Percentiles rank a stretch among this genome's conserved stretches.
Evolutionary conservation across 2,888 invertebrate genomes (phyloP).

Genomic region (Yponomeuta evonymella): DNA sequence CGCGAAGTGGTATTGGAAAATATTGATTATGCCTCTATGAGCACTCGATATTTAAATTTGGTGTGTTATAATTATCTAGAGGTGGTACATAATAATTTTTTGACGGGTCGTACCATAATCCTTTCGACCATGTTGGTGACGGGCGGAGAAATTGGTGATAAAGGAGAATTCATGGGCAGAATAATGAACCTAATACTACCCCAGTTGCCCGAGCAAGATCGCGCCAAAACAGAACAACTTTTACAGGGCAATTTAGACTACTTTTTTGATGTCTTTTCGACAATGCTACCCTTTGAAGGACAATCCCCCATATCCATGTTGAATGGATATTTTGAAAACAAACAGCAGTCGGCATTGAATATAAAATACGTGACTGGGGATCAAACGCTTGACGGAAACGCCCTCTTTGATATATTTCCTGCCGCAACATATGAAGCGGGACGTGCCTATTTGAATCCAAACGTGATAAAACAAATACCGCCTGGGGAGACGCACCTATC

Average conservation of each 20-base stretch:
- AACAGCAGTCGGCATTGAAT: neutral
- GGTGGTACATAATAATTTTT: neutral
- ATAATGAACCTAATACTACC: neutral
- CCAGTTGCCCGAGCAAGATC: neutral
- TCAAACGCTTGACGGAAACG: neutral
- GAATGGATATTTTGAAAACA: slow-evolving; percentile 2
- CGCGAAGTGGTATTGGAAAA: neutral
- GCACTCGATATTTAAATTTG: neutral
- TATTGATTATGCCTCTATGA: neutral
- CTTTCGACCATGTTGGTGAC: neutral
- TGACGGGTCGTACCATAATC: neutral
- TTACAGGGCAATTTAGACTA: neutral
- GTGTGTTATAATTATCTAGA: neutral
- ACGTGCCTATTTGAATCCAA: neutral
- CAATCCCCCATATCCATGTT: neutral
- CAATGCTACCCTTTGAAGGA: neutral
- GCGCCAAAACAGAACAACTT: neutral
- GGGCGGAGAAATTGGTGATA: neutral
- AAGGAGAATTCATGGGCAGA: neutral
- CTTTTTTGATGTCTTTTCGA: neutral
- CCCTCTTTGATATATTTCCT: neutral
- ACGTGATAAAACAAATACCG: neutral
- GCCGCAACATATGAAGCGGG: neutral
- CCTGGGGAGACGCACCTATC: neutral
- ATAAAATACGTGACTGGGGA: neutral